phyloP scores from a whole-genome alignment of 2,113 vertebrate species.

The Aptenodytes forsteri region DNA sequence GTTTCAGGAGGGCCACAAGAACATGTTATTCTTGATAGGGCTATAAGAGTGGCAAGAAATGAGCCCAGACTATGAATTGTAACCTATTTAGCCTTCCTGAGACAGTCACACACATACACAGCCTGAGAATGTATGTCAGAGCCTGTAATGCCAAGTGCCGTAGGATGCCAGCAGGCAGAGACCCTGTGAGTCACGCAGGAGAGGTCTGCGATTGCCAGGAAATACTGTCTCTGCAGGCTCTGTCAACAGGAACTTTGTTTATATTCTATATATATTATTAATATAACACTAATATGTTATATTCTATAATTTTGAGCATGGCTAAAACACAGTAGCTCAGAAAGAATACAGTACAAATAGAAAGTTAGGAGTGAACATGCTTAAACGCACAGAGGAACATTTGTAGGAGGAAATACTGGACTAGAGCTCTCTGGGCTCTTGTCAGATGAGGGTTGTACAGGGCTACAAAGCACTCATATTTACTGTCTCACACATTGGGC shows the following conservation, averaged over 20 bases:
- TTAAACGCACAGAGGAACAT: neutral
- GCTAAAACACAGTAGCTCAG: neutral
- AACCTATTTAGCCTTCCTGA: neutral
- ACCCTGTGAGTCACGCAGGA: neutral
- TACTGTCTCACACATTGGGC: neutral
- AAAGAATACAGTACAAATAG: neutral
- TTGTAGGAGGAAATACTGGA: neutral
- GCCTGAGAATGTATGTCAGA: neutral
- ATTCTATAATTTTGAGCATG: neutral
- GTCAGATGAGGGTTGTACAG: neutral
- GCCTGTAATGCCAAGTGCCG: neutral
- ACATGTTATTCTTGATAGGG: neutral
- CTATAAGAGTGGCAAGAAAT: neutral
- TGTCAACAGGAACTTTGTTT: neutral
- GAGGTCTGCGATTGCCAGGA: neutral
- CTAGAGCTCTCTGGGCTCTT: neutral
- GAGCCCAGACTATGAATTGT: neutral
- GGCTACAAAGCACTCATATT: neutral
- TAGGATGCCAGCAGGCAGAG: neutral
- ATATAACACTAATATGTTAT: no score
- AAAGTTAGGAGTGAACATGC: neutral
- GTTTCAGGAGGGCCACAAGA: neutral
- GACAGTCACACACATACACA: accelerated
- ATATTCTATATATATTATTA: no score
- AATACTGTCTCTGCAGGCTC: neutral